Conservation (phyloP, 2,113 vertebrate species). For the Semnornis frantzii region DNA sequence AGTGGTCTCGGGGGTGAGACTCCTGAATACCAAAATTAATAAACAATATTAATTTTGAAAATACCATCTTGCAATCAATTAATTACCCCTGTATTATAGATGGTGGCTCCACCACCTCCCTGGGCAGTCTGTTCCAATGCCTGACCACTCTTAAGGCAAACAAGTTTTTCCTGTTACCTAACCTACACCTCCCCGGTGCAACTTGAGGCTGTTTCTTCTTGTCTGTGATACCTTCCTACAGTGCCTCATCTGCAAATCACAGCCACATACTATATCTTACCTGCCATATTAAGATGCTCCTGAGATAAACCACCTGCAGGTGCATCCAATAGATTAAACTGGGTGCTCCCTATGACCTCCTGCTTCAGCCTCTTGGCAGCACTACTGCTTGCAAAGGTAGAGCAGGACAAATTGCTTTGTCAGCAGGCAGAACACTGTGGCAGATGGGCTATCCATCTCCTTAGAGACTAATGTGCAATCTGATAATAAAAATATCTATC, state of each 20-base stretch:
- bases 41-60: too few relatives aligned
- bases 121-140: too few relatives aligned
- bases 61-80: too few relatives aligned
- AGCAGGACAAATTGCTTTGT: not conserved
- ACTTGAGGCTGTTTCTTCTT: too few relatives aligned
- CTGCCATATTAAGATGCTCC: not conserved
- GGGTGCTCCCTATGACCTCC: not conserved
- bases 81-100: too few relatives aligned
- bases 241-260: accelerated
- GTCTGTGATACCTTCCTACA: not conserved
- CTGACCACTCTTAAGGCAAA: too few relatives aligned
- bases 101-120: too few relatives aligned
- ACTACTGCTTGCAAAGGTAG: not conserved
- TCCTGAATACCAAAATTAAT: too few relatives aligned
- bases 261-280: not conserved
- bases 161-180: too few relatives aligned
- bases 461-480: not conserved
- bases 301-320: not conserved
- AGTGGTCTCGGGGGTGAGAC: too few relatives aligned
- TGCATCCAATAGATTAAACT: not conserved
- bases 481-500: not conserved
- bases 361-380: not conserved
- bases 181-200: too few relatives aligned
- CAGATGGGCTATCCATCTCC: not conserved
- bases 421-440: not conserved